Evolutionary conservation across 2,797 vertebrate species (phyloP).

Genomic region (Iguana delicatissima): DNA sequence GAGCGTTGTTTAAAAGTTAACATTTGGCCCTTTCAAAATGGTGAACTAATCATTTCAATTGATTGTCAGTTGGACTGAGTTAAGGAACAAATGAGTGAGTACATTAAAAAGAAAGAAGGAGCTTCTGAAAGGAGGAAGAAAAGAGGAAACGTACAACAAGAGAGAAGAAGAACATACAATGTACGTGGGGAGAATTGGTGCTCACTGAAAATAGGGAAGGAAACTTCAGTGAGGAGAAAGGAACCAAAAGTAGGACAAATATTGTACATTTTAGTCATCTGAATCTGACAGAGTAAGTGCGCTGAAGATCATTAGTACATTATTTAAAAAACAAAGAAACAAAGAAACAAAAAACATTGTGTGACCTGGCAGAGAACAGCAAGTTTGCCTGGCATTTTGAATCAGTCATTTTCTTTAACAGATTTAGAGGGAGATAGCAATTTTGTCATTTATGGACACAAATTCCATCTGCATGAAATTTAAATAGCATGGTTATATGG

Average conservation of each 20-base stretch:
- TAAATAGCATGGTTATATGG: neutral
- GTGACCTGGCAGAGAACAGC: neutral
- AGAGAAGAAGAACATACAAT: neutral
- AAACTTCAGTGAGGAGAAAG: neutral
- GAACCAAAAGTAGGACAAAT: neutral
- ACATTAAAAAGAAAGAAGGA: neutral
- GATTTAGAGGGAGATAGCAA: neutral
- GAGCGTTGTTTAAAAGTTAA: constrained; percentile 6
- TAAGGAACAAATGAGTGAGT: constrained; percentile 6
- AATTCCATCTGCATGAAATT: neutral
- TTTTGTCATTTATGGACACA: neutral
- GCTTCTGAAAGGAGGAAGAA: neutral
- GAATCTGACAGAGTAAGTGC: neutral
- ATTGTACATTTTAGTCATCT: neutral
- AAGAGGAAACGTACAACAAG: neutral
- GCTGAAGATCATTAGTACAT: neutral
- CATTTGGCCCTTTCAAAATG: constrained; percentile 5
- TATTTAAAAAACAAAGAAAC: too few species aligned
- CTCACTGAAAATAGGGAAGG: neutral
- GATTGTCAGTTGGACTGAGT: constrained; percentile 6
- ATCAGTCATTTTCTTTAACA: neutral
- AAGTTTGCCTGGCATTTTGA: neutral
- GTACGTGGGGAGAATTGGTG: neutral
- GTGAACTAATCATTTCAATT: neutral
- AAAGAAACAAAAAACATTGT: neutral